These are phyloP conservation scores for Danaus plexippus DNA, from an alignment of 1,140 invertebrate genomes.

Conservation along the genomic window DNA sequence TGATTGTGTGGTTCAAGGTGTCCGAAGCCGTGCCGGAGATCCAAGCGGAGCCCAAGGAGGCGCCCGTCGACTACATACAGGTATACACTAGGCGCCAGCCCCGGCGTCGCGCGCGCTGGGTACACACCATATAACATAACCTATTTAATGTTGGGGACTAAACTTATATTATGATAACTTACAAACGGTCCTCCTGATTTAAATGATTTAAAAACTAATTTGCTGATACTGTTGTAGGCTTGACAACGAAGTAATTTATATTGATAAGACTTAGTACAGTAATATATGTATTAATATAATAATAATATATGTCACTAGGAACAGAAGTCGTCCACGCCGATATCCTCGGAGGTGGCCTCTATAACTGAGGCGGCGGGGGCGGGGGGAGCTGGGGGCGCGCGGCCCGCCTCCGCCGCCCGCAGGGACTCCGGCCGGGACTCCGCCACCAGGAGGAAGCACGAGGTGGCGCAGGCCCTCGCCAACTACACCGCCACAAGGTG, in stretches of 20 bases:
- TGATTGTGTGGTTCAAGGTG: background rate
- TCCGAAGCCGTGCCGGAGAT: conserved; percentile 11
- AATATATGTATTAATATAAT: no score
- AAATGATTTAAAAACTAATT: no score
- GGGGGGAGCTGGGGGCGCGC: conserved; percentile 18
- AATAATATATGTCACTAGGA: conserved; percentile 39
- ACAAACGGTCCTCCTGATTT: no score
- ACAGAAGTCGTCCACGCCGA: conserved; percentile 58
- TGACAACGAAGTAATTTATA: no score
- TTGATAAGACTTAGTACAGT: no score
- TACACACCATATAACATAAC: no score
- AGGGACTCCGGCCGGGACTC: conserved; percentile 60
- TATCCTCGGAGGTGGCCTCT: conserved; percentile 59
- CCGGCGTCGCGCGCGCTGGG: no score
- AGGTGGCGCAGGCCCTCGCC: conserved; percentile 63
- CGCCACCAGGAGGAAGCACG: conserved; percentile 45
- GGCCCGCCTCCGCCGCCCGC: conserved; percentile 37
- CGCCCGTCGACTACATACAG: background rate
- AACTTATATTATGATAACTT: no score
- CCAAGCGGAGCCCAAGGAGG: conserved; percentile 12
- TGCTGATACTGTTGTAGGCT: no score
- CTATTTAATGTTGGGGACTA: no score
- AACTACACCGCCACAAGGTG: conserved; percentile 62
- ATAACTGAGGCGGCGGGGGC: conserved; percentile 41
- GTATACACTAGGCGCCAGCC: no score